These are phyloP conservation scores for Crenuchus spilurus DNA, from an alignment of 2,797 vertebrate species.

Conservation along the genomic window DNA sequence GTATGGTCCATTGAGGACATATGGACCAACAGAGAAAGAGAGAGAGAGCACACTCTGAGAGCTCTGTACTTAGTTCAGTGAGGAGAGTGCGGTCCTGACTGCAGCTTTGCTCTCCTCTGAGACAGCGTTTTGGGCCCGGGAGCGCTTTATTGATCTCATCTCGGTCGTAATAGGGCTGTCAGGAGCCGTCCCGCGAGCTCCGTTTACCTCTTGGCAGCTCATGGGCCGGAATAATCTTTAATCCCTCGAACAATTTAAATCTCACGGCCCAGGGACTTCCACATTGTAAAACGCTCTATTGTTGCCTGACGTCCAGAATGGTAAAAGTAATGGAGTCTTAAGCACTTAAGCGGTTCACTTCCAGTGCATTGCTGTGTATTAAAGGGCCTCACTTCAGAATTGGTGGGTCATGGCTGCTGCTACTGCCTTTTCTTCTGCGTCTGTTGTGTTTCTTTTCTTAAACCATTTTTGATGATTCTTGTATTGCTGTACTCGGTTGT, in stretches of 20 bases:
- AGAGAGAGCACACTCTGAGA: not conserved
- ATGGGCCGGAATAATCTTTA: slow-evolving; percentile 40
- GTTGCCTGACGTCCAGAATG: slow-evolving; percentile 9
- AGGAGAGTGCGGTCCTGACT: not conserved
- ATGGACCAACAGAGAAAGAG: not conserved
- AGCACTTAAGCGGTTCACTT: not conserved
- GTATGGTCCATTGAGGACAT: too few species aligned
- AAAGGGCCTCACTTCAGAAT: slow-evolving; percentile 1
- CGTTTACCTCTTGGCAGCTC: slow-evolving; percentile 36
- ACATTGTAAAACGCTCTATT: slow-evolving; percentile 8
- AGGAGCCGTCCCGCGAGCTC: slow-evolving; percentile 6
- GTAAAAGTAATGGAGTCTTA: not conserved
- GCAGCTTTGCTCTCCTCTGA: slow-evolving; percentile 14
- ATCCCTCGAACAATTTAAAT: slow-evolving; percentile 43
- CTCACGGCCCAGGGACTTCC: slow-evolving; percentile 14
- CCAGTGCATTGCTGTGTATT: slow-evolving; percentile 13
- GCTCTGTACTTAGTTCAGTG: not conserved
- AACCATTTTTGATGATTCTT: not conserved
- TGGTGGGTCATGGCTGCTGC: not conserved
- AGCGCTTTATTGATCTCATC: slow-evolving; percentile 40
- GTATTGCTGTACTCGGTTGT: too few species aligned
- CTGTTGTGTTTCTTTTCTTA: not conserved
- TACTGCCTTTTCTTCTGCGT: not conserved
- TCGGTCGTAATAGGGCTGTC: slow-evolving; percentile 34
- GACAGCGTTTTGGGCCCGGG: slow-evolving; percentile 3